A percentile compares a stretch with the other conserved stretches of the same genome.
phyloP scores from a whole-genome alignment of 2,888 invertebrate species.

The Carcina quercana region DNA sequence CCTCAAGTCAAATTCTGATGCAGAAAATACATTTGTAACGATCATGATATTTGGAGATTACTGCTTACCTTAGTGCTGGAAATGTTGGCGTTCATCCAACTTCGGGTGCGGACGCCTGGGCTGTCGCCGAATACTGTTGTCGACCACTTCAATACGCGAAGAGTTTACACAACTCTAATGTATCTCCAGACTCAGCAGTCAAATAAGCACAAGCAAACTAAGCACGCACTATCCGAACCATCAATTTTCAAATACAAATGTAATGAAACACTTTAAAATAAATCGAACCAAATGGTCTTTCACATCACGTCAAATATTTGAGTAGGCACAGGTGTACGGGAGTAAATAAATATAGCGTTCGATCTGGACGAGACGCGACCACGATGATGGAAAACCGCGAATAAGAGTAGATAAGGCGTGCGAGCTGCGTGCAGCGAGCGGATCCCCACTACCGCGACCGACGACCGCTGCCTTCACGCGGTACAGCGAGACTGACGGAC shows the following conservation, averaged over 20 bases:
- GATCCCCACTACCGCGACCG: slow-evolving; percentile 32
- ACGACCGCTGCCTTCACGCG: slow-evolving; percentile 59
- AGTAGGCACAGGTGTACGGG: slow-evolving; percentile 60
- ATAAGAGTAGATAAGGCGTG: slow-evolving; percentile 43
- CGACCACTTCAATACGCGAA: slow-evolving; percentile 41
- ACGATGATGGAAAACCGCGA: slow-evolving; percentile 58
- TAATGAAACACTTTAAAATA: slow-evolving; percentile 26
- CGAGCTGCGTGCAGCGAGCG: slow-evolving; percentile 23
- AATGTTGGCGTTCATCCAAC: slow-evolving; percentile 71
- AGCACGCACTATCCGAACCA: slow-evolving; percentile 37
- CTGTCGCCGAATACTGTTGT: slow-evolving; percentile 57
- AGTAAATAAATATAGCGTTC: slow-evolving; percentile 41
- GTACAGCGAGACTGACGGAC: slow-evolving; percentile 60
- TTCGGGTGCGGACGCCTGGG: slow-evolving; percentile 53
- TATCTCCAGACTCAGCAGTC: slow-evolving; percentile 36
- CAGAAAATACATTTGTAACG: slow-evolving; percentile 27
- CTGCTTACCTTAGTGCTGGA: slow-evolving; percentile 63
- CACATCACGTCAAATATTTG: slow-evolving; percentile 64
- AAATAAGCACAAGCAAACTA: slow-evolving; percentile 43
- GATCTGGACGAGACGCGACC: slow-evolving; percentile 61
- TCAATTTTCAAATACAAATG: slow-evolving; percentile 34
- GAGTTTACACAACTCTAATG: slow-evolving; percentile 36
- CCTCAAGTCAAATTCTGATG: background rate
- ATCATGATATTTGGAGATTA: slow-evolving; percentile 31
- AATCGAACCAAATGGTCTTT: slow-evolving; percentile 51